phyloP scores from a whole-genome alignment of 2,113 vertebrate species.

The Chelonoidis abingdonii region DNA sequence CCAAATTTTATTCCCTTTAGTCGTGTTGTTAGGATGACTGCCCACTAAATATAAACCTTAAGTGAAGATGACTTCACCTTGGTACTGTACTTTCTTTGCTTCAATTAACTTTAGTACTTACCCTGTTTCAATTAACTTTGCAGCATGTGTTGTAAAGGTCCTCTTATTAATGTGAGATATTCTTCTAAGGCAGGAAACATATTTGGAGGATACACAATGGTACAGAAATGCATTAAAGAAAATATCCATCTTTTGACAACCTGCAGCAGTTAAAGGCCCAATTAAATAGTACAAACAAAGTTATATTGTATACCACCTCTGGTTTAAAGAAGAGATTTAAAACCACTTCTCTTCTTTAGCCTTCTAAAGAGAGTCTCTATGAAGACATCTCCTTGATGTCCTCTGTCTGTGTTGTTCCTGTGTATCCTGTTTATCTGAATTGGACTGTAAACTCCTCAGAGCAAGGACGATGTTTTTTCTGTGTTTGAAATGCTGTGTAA shows the following conservation, averaged over 20 bases:
- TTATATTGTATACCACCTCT: background rate
- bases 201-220: constrained; percentile 26
- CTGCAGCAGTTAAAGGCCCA: background rate
- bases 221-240: constrained; percentile 28
- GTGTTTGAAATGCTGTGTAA: background rate
- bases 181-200: constrained; percentile 48
- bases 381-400: background rate
- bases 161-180: constrained; percentile 45
- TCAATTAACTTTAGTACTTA: constrained; percentile 73
- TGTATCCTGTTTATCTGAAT: background rate
- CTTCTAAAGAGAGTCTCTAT: background rate
- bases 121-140: constrained; percentile 73
- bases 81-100: constrained; percentile 67
- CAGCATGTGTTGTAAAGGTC: constrained; percentile 62
- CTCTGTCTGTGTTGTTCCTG: background rate
- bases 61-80: constrained; percentile 77
- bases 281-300: constrained; percentile 21
- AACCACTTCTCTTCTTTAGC: background rate
- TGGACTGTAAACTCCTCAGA: background rate
- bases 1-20: constrained; percentile 77
- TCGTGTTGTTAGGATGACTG: constrained; percentile 70
- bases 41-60: constrained; percentile 75
- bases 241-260: constrained; percentile 12
- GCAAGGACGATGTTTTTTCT: background rate
- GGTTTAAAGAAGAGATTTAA: constrained; percentile 3